phyloP scores from a whole-genome alignment of 2,113 vertebrate species.

The Archocentrus centrarchus region DNA sequence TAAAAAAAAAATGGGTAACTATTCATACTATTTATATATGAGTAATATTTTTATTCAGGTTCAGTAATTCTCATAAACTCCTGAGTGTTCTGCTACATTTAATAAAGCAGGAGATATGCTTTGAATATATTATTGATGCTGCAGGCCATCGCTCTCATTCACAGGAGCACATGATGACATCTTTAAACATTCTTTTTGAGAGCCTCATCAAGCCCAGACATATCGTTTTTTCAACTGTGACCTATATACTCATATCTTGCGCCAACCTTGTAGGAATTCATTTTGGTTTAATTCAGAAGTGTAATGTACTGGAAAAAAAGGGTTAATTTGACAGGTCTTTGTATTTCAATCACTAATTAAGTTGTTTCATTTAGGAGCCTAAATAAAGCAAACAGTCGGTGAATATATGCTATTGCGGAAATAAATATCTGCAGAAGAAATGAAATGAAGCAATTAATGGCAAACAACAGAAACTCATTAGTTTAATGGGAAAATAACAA shows the following conservation, averaged over 20 bases:
- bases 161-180: slow-evolving; percentile 23
- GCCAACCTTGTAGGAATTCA: slow-evolving; percentile 49
- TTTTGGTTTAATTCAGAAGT: slow-evolving; percentile 71
- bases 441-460: slow-evolving; percentile 80
- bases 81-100: slow-evolving; percentile 37
- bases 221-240: slow-evolving; percentile 48
- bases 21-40: neutral
- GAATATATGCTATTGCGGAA: slow-evolving; percentile 60
- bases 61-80: slow-evolving; percentile 33
- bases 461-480: slow-evolving; percentile 77
- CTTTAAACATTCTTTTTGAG: slow-evolving; percentile 37
- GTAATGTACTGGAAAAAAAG: slow-evolving; percentile 79
- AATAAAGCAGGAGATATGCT: slow-evolving; percentile 20
- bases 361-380: slow-evolving; percentile 67
- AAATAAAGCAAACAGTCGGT: slow-evolving; percentile 72
- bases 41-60: slow-evolving; percentile 1
- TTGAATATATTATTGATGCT: slow-evolving; percentile 19
- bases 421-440: slow-evolving; percentile 73
- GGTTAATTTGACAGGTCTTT: slow-evolving; percentile 79
- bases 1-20: neutral
- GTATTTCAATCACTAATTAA: slow-evolving; percentile 75
- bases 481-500: slow-evolving; percentile 78
- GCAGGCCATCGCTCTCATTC: slow-evolving; percentile 24
- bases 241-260: slow-evolving; percentile 43
- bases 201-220: slow-evolving; percentile 52